Base-by-base conservation (phyloP, 2,113 vertebrate genomes). In the Aphyosemion australe region DNA sequence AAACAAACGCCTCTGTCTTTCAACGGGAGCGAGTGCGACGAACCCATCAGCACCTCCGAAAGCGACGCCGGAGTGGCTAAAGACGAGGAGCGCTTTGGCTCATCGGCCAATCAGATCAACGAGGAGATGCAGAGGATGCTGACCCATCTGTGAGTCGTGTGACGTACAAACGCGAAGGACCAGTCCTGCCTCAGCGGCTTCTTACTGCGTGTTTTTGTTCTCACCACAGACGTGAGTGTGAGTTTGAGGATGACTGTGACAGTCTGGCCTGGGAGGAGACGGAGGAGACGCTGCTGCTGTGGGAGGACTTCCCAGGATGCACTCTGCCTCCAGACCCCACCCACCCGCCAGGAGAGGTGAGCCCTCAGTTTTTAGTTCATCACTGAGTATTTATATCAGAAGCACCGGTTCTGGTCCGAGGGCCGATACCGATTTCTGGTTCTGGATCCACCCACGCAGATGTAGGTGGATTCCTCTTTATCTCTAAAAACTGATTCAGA, bases 71-170 rank as follows among this genome's bases (percentile, higher is more conserved):
- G 82, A 1, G 68, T 69, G 64, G 88, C 85, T 51, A 90, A 90
- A 50, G 95, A 96, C 0, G 96, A 97, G 34, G 96, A 91, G 26
- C 81, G 73, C 46, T 69, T 88, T 83, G n/a, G 94, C 91, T 92
- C 94, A 72, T 93, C 92, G 80, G 94, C 93, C 84, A 91, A 86
- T 82, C 92, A 92, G 79, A 97, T 99, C 88, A 97, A 96, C 61
- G 97, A 99, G 89, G 97, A 99, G 88, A 96, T 99, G 97, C 97
- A 98, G 90, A 94, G 95, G 83, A 97, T 99, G 97, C 91, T 98
- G 72, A 96, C 94, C 85, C 97, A 99, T 73, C 92, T 99, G 97
- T 99, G 90, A 95, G 96, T 92, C 32, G 2, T 42, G n/a, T 20
- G 26, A 16, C 9, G 52, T 16, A 37, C 7, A 53, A 19, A 55